A percentile compares a stretch with the other conserved stretches of the same genome.
phyloP scores from a whole-genome alignment of 2,888 invertebrate genomes.

The Anodontia alba region DNA sequence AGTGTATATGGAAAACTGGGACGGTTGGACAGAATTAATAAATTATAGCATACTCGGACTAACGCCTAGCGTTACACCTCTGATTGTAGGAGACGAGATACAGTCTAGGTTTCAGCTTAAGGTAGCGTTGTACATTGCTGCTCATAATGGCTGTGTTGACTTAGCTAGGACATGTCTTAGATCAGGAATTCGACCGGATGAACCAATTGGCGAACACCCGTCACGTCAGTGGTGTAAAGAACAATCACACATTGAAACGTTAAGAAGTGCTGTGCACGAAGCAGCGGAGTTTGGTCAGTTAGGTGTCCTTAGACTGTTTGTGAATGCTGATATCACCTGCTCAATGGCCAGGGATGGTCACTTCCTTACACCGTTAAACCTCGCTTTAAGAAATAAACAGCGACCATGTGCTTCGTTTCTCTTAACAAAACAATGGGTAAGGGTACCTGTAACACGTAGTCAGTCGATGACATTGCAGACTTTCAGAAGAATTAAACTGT shows the following conservation, averaged over 20 bases:
- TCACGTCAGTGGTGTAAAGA: slow-evolving; percentile 79
- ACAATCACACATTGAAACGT: slow-evolving; percentile 78
- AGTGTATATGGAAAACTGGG: slow-evolving; percentile 82
- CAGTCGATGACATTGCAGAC: slow-evolving; percentile 78
- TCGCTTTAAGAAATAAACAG: slow-evolving; percentile 80
- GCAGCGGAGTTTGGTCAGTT: slow-evolving; percentile 82
- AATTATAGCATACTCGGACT: slow-evolving; percentile 80
- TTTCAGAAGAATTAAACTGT: slow-evolving; percentile 78
- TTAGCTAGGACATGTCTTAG: slow-evolving; percentile 78
- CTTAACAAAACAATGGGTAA: slow-evolving; percentile 84
- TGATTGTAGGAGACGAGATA: slow-evolving; percentile 77
- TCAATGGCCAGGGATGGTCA: slow-evolving; percentile 82
- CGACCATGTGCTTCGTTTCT: slow-evolving; percentile 83
- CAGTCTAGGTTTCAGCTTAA: slow-evolving; percentile 82
- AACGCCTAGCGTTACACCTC: slow-evolving; percentile 79
- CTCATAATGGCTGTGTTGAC: slow-evolving; percentile 83
- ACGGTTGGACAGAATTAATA: slow-evolving; percentile 84
- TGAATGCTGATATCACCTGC: slow-evolving; percentile 80
- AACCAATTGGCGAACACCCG: slow-evolving; percentile 83
- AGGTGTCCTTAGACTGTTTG: slow-evolving; percentile 81
- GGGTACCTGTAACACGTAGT: slow-evolving; percentile 76
- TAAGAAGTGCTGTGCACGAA: slow-evolving; percentile 81
- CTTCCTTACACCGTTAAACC: slow-evolving; percentile 80
- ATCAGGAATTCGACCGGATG: slow-evolving; percentile 80
- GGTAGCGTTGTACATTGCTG: slow-evolving; percentile 82